A percentile compares a stretch with the other conserved stretches of the same genome.
These are phyloP conservation scores for Distichodus sexfasciatus DNA, from an alignment of 2,797 vertebrate genomes.

Conservation along the genomic window DNA sequence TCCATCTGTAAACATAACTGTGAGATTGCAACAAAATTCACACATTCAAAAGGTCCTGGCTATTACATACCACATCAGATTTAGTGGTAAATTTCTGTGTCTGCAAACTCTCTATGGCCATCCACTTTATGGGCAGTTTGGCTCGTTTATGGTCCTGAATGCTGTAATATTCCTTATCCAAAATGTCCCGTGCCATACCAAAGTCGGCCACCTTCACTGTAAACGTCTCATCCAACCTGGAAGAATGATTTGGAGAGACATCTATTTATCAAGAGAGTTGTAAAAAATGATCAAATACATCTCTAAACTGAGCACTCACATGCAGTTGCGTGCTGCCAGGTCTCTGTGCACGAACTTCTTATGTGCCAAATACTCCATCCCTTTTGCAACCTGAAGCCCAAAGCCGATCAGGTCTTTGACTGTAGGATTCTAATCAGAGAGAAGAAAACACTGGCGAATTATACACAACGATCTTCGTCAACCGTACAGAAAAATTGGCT, in stretches of 20 bases:
- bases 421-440: conserved; percentile 82
- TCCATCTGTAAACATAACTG: too few relatives aligned
- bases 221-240: conserved; percentile 90
- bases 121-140: conserved; percentile 96
- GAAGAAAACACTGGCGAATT: not conserved
- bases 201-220: conserved; percentile 98
- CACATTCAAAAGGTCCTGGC: not conserved
- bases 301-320: conserved; percentile 79
- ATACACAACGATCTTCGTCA: too few relatives aligned
- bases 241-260: not conserved
- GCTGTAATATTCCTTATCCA: conserved; percentile 97
- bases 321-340: conserved; percentile 96
- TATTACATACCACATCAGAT: conserved; percentile 86
- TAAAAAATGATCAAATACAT: too few relatives aligned
- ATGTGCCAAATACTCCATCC: conserved; percentile 96
- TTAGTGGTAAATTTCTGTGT: conserved; percentile 97
- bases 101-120: conserved; percentile 96
- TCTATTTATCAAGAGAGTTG: too few relatives aligned
- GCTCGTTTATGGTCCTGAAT: conserved; percentile 82
- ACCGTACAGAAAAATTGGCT: too few relatives aligned
- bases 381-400: conserved; percentile 91
- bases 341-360: conserved; percentile 97
- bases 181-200: conserved; percentile 90
- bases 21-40: too few relatives aligned
- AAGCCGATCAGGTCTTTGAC: conserved; percentile 95